Evolutionary conservation across 53 echinoderm and acorn worm species (phyloP), one percentile per base, ranked within the genome.

Genomic region (Zoroaster sp.): DNA sequence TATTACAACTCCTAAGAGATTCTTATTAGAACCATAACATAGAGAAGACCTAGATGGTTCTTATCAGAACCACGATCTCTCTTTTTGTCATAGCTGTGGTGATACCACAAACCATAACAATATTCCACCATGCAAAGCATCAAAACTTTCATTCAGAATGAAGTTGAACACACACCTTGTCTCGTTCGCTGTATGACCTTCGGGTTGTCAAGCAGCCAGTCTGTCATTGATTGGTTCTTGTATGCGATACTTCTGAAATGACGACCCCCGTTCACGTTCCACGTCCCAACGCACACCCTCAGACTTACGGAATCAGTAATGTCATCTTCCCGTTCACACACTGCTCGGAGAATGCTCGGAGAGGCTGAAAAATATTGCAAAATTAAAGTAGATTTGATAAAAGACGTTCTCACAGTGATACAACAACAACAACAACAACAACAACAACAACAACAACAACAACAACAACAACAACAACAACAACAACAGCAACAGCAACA

Each of bases 181-280:
- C 78, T 72, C 1, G 89, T 93, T 28, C 86, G 37, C 68, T 89
- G 86, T 34, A 91, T 77, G 4, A 74, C 63, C 40, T 39, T 55
- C 11, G 94, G 95, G 77, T 95, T 96, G 40, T 96, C 97, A 13
- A 96, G 75, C 37, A 96, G 86, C 97, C 97, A 96, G 75, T 96
- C 91, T n/a, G 94, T 89, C 67, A 96, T 90, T 2, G 97, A 96
- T 72, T 95, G 92, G 69, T 96, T 81, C 66, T 92, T 96, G 92
- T 87, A 94, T 0, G 95, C 97, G 21, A 97, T 91, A 44, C 94
- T 95, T 42, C 95, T 87, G 12, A 94, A 95, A 53, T 95, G 88
- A 17, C 90, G 87, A 5, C 95, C 95, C 3, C 95, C 97, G 35
- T 93, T 97, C 21, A 93, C 91, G 21, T 95, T 97, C 94, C 97